These are phyloP conservation scores for Drosophila meridionalis DNA, from an alignment of 2,888 invertebrate species.

Conservation along the genomic window DNA sequence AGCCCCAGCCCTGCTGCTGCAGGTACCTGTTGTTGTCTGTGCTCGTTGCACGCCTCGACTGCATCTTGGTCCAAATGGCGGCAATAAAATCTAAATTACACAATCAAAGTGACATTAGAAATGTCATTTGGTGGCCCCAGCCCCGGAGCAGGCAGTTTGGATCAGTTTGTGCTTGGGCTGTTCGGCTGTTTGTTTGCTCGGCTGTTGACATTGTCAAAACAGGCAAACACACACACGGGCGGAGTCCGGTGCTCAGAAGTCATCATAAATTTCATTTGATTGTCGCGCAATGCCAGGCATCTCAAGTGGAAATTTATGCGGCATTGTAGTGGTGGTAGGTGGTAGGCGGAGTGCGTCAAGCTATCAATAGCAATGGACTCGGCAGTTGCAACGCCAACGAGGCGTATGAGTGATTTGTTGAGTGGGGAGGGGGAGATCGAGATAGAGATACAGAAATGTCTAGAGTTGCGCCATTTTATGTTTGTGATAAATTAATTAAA, in stretches of 20 bases:
- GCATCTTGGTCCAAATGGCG: conserved; percentile 52
- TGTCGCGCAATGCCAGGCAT: conserved; percentile 66
- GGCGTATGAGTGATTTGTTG: conserved; percentile 73
- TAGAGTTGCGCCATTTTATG: conserved; percentile 75
- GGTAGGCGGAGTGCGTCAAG: conserved; percentile 12
- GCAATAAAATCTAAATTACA: conserved; percentile 76
- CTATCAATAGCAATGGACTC: conserved; percentile 49
- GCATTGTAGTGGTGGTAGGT: conserved; percentile 14
- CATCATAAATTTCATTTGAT: conserved; percentile 79
- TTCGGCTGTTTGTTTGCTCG: conserved; percentile 54
- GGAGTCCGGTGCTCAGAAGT: conserved; percentile 30
- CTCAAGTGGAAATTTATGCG: conserved; percentile 73
- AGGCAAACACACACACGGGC: conserved; percentile 36
- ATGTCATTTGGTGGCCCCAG: conserved; percentile 58
- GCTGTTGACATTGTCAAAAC: conserved; percentile 78
- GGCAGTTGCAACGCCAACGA: conserved; percentile 60
- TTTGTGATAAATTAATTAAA: conserved; percentile 78
- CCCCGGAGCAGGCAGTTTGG: conserved; percentile 25
- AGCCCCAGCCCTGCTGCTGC: not conserved
- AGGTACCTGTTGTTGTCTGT: conserved; percentile 51
- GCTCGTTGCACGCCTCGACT: conserved; percentile 49
- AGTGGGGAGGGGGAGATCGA: conserved; percentile 6
- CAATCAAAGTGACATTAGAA: conserved; percentile 77
- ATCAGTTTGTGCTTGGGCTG: conserved; percentile 17
- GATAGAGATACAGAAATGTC: conserved; percentile 13